Evolutionary conservation across 2,888 invertebrate genomes (phyloP), one percentile per base, ranked within the genome.

Genomic region (Aleiodes testaceus): DNA sequence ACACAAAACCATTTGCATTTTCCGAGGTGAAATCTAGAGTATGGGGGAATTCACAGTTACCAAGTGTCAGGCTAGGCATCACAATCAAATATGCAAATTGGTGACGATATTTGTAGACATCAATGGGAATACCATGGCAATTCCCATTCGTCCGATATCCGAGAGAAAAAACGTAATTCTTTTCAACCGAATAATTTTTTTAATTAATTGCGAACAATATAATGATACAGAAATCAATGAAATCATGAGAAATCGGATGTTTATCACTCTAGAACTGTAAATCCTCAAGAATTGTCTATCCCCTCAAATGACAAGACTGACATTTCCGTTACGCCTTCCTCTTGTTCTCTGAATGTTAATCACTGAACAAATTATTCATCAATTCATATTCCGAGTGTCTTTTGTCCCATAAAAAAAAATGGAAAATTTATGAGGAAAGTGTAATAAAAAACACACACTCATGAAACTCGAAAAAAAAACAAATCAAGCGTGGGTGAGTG

Each of bases 81-180:
- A 80, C 83, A 83, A 84, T 84, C 83, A 83, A 83, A 82, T 83
- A 84, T 84, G 84, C 79, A 83, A 83, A 84, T 83, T 74, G 78
- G 74, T 68, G 74, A 70, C 76, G 79, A 82, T 82, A 80, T 82
- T 80, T 78, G 79, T 78, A 76, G 72, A 59, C 49, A 49, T 42
- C 14, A 36, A 53, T 59, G 74, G 63, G 74, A 69, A 64, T 49
- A 64, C 44, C 55, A 30, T 49, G 55, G 70, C 16, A 36, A 72
- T 72, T 36, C 63, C 72, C 26, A 16, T 53, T 67, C 67, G n/a
- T n/a, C 22, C 22, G 3, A 26, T 44, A 11, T 45, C 11, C 52
- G 22, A 7, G 7, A 12, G 20, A 18, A 44, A 45, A 63, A 63
- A 63, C n/a, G 5, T 20, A 18, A 20, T 45, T 63, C 47, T 20